Conservation (phyloP, 2,797 vertebrate genomes). For the Salarias fasciatus region DNA sequence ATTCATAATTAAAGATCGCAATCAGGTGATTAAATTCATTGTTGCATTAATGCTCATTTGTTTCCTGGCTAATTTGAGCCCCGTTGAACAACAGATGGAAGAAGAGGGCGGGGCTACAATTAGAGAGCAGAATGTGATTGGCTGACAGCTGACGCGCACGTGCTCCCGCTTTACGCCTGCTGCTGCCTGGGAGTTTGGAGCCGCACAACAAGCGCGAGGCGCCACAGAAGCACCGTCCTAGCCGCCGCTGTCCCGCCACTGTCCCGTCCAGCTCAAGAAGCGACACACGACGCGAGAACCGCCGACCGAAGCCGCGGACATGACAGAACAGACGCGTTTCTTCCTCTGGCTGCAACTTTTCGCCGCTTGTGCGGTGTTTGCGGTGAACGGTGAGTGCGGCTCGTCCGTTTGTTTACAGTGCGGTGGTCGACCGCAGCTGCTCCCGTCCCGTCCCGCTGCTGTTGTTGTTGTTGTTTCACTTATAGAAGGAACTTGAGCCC, state of each 20-base stretch:
- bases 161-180: conserved; percentile 61
- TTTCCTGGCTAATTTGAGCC: conserved; percentile 35
- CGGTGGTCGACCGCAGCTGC: conserved; percentile 10
- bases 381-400: conserved; percentile 70
- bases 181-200: conserved; percentile 46
- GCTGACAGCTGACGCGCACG: conserved; percentile 69
- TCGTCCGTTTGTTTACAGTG: conserved; percentile 41
- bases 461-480: conserved; percentile 1
- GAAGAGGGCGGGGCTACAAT: conserved; percentile 60
- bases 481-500: neutral
- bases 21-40: conserved; percentile 1
- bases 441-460: conserved; percentile 13
- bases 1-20: conserved; percentile 8
- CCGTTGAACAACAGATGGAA: neutral
- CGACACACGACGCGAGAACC: neutral
- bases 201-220: conserved; percentile 39
- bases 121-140: conserved; percentile 65
- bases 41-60: conserved; percentile 2
- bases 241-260: neutral
- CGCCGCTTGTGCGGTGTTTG: conserved; percentile 59
- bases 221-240: conserved; percentile 1
- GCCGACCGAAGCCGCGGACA: conserved; percentile 30
- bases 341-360: conserved; percentile 69
- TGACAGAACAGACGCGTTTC: conserved; percentile 58
- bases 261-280: neutral